Conservation (phyloP, 2,888 invertebrate genomes). For the Melangyna quadrimaculata region DNA sequence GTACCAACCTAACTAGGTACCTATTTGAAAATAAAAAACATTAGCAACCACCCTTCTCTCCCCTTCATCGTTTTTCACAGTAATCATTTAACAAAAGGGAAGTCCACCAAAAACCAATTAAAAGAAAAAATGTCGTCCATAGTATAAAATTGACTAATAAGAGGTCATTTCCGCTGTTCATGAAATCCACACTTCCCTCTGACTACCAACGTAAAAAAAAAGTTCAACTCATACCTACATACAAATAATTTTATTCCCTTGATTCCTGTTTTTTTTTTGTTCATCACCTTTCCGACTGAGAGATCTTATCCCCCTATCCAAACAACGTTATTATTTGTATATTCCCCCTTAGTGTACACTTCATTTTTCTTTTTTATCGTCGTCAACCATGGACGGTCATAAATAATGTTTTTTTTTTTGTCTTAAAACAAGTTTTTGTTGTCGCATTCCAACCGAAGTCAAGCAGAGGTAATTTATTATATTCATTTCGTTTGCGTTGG, state of each 20-base stretch:
- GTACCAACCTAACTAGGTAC: background rate
- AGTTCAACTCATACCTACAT: conserved; percentile 20
- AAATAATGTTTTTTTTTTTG: background rate
- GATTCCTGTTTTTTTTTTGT: conserved; percentile 12
- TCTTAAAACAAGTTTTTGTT: conserved; percentile 27
- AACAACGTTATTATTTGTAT: background rate
- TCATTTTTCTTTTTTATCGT: conserved; percentile 57
- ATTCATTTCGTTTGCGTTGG: conserved; percentile 69
- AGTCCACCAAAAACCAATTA: background rate
- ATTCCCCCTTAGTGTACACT: conserved; percentile 29
- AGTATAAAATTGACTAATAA: conserved; percentile 60
- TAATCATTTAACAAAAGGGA: background rate
- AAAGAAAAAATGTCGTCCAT: conserved; percentile 61
- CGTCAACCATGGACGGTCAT: background rate
- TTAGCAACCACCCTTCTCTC: conserved; percentile 2
- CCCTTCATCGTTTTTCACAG: background rate
- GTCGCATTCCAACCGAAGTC: conserved; percentile 67
- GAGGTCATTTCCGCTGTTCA: conserved; percentile 63
- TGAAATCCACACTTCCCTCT: conserved; percentile 33
- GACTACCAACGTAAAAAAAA: background rate
- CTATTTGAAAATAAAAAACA: too few species aligned
- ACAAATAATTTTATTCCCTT: background rate
- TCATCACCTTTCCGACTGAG: background rate
- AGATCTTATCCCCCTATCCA: conserved; percentile 34
- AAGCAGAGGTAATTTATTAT: conserved; percentile 64